Base-by-base conservation (phyloP, 2,113 vertebrate species). In the Neolamprologus falcicula region DNA sequence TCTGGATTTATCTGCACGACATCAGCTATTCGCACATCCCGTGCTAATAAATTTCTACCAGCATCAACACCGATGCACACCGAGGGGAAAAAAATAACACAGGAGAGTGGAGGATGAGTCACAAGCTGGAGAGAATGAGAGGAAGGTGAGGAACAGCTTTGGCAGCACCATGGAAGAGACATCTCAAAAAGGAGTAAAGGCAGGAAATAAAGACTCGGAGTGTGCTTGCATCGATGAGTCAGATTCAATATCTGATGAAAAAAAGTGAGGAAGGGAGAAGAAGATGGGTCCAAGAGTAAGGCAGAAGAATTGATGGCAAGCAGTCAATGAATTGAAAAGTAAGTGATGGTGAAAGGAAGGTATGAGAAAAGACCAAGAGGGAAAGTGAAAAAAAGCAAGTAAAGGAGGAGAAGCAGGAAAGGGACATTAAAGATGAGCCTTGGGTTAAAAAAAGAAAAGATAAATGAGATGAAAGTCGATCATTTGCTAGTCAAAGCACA, bases 231-330 rank as follows among this genome's bases (percentile, higher is more conserved):
- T 78, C 7, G 42, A 89, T 91, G 88, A 90, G 86, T 83, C 88
- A 76, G 40, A 90, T 82, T 90, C 53, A 88, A 90, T 85, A 90
- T 53, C 31, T 79, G 89, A 91, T 84, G 78, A 28, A 80, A 80
- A 85, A 84, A 52, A 5, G 11, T n/a, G 10, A n/a, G 57, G 42
- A 21, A 3, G 50, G 47, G 53, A 82, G 78, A 82, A 6, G 79
- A 80, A 4, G 52, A 76, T 76, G 71, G 40, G 33, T 78, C 6
- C 8, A 50, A 82, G 47, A 73, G 54, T 55, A 54, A 47, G 84
- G 54, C 54, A 42, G 63, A 55, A 37, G 28, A 81, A 87, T 80
- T 78, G 53, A 45, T 33, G 50, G 53, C 3, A 42, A 90, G 88
- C 89, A 93, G 86, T 89, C 79, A 91, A 3, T 84, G 76, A 1